Evolutionary conservation across 1,140 invertebrate species (phyloP), one percentile per base, ranked within the genome.

Genomic region (Drosophila setifemur): DNA sequence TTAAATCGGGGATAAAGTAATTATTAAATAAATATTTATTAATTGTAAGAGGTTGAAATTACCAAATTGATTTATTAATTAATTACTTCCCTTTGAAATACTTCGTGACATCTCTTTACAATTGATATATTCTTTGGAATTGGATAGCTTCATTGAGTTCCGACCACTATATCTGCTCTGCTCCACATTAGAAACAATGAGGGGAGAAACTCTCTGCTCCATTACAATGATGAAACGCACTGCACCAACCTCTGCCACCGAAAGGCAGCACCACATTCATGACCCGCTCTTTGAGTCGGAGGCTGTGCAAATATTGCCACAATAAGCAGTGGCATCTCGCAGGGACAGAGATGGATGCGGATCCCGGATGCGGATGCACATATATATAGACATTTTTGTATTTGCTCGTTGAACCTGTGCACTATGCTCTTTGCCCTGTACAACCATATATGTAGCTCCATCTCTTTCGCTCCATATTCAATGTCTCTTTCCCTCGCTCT

Each of bases 281-380:
- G 23, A 39, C n/a, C 52, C 23, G 28, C 21, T 43, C 35, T 53
- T 47, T 47, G 21, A 26, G 49, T 54, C 25, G 23, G 28, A 57
- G 48, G 26, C 50, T 73, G 54, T 61, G 61, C 74, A 73, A 73
- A 73, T 79, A 79, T 73, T 48, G 40, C 37, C 55, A 42, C 35
- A 73, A 73, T 78, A 68, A 68, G 49, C 25, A 42, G 43, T 40
- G 31, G 35, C 35, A 47, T 28, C 14, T 48, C 55, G 23, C 12
- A 61, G 42, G 49, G 37, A 11, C 3, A 21, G 21, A 49, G 70
- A 42, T 18, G 31, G 12, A 42, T 31, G 18, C 19, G 26, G 21
- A 3, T 23, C 21, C 2, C 21, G 5, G 21, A 23, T 23, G 21
- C 21, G 5, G 6, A 44, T 35, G 26, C 28, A 21, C 14, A 61